Base-by-base conservation (phyloP, 2,888 invertebrate species). In the Antheraea yamamai region DNA sequence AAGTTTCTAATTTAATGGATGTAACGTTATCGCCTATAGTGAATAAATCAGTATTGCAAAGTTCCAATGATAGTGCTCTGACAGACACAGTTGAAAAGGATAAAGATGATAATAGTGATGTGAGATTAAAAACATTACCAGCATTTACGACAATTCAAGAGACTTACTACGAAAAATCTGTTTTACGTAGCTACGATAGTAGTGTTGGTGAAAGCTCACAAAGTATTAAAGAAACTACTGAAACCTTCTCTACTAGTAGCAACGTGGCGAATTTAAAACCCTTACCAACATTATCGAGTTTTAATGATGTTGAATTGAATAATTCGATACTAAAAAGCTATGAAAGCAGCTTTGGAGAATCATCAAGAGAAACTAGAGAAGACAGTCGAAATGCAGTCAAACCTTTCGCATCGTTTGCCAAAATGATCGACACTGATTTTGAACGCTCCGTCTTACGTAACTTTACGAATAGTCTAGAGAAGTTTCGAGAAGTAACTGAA, bases 21-120 rank as follows among this genome's bases (percentile, higher is more conserved):
- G 88, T 94, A 0, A 91, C 92, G 0, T 83, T 95, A 64, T 95
- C 95, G 1, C 95, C 95, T 1, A 95, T 95, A 76, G 85, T 87
- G 18, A 90, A 94, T 79, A 93, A 93, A 81, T 94, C 95, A 1
- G 79, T 94, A 10, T 80, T 95, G 64, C 89, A 88, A 76, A 93
- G 93, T 78, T 89, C 92, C 0, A 81, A 85, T 26, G 93, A 93
- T 66, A 90, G 87, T 47, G 81, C 82, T 0, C 73, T 89, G 14
- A 86, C 87, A 35, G 86, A 87, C 71, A 84, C 83, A 4, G 77
- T 79, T 7, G 86, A 86, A 23, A 87, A 86, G 78, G 85, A 84
- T 0, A 86, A 87, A 81, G 74, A 77, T 1, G 87, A 88, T 61
- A 85, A 83, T 77, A 86, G 82, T 2, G 85, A 84, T 30, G 58